A percentile compares a stretch with the other conserved stretches of the same genome.
phyloP scores from a whole-genome alignment of 2,888 invertebrate species.

The Eurytoma californica region DNA sequence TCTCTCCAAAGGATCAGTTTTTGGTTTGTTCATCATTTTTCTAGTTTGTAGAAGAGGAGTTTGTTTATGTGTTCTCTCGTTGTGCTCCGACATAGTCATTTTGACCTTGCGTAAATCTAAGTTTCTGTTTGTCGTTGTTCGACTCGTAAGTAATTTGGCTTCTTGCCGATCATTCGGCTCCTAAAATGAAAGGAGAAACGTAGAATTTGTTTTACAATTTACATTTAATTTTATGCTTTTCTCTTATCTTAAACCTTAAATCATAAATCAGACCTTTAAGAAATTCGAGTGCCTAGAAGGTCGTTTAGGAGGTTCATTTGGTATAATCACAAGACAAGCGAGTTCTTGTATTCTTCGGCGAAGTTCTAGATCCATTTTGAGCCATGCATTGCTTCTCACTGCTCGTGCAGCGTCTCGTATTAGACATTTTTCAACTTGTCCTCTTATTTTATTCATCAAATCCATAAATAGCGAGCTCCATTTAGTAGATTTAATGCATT shows the following conservation, averaged over 20 bases:
- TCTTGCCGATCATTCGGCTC: conserved; percentile 62
- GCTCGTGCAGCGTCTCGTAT: conserved; percentile 83
- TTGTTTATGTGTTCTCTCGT: conserved; percentile 68
- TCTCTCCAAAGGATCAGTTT: conserved; percentile 72
- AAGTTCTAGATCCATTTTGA: conserved; percentile 80
- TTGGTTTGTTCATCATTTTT: conserved; percentile 67
- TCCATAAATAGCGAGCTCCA: conserved; percentile 78
- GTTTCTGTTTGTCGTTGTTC: conserved; percentile 67
- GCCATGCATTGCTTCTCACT: conserved; percentile 81
- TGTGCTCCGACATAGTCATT: conserved; percentile 73
- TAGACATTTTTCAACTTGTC: conserved; percentile 83
- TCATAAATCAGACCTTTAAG: conserved; percentile 62
- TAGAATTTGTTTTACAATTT: background rate
- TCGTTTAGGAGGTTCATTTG: conserved; percentile 73
- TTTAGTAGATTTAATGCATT: conserved; percentile 74
- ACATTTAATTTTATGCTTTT: background rate
- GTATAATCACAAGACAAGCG: conserved; percentile 77
- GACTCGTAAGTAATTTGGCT: conserved; percentile 64
- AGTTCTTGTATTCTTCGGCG: conserved; percentile 81
- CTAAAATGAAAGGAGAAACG: conserved; percentile 25
- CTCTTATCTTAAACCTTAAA: background rate
- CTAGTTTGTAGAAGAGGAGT: conserved; percentile 62
- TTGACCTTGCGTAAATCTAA: conserved; percentile 74
- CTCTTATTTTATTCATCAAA: conserved; percentile 80
- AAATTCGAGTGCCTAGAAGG: conserved; percentile 71